A percentile compares a stretch with the other conserved stretches of the same genome.
Conservation (phyloP, 1,140 invertebrate species). For the Mercenaria mercenaria region DNA sequence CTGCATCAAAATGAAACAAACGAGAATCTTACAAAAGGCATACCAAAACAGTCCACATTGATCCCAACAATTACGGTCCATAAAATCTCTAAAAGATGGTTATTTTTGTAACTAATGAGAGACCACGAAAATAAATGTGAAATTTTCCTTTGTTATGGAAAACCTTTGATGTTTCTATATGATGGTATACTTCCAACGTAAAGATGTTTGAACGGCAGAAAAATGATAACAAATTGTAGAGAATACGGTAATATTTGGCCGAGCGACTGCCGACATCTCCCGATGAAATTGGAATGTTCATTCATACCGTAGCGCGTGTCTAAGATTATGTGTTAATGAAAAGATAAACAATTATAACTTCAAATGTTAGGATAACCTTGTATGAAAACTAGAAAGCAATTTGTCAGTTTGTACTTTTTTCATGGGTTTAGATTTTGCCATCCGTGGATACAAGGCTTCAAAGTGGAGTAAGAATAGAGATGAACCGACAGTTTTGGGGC, state of each 20-base stretch:
- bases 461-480: too few relatives aligned
- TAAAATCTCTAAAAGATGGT: conserved; percentile 26
- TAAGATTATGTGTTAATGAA: conserved; percentile 21
- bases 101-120: conserved; percentile 20
- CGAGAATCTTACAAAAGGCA: not conserved
- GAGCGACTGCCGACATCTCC: not conserved
- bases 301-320: conserved; percentile 7
- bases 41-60: not conserved
- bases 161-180: conserved; percentile 8
- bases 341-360: conserved; percentile 6
- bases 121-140: not conserved
- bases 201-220: not conserved
- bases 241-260: not conserved
- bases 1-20: conserved; percentile 15
- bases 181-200: not conserved
- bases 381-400: not conserved
- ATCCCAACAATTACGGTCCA: conserved; percentile 18
- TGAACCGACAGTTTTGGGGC: too few relatives aligned
- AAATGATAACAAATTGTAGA: conserved; percentile 29
- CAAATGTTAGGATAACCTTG: not conserved
- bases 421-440: too few relatives aligned
- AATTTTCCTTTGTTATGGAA: conserved; percentile 13
- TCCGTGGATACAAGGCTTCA: too few relatives aligned
- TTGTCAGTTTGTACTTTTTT: not conserved
- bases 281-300: conserved; percentile 19